Conservation (phyloP, 2,113 vertebrate species). For the Willisornis vidua region DNA sequence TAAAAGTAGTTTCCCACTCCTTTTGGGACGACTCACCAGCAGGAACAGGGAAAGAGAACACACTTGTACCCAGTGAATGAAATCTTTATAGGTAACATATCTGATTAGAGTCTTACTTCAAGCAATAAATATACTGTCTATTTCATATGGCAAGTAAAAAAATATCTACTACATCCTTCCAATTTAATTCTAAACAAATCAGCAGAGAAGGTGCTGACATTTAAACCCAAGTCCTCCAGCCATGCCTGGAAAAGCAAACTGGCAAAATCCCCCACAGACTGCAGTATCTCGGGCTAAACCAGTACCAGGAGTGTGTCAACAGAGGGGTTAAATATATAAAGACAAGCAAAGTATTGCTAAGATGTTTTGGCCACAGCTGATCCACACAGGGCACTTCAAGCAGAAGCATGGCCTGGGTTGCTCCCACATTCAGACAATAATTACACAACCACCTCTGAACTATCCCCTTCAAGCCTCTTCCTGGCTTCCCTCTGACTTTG, state of each 20-base stretch:
- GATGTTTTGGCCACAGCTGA: background rate
- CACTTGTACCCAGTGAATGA: background rate
- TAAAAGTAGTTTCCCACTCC: background rate
- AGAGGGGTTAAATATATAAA: background rate
- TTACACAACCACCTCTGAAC: background rate
- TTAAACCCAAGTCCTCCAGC: background rate
- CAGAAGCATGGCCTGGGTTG: background rate
- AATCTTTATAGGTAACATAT: background rate
- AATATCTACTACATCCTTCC: background rate
- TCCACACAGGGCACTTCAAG: background rate
- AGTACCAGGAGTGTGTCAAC: rapidly evolving
- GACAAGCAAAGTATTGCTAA: background rate
- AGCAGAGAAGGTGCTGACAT: background rate
- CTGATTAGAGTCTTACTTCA: background rate
- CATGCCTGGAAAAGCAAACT: background rate
- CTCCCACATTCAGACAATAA: background rate
- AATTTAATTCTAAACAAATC: background rate
- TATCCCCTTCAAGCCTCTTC: background rate
- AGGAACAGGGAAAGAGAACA: background rate
- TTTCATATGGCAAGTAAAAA: background rate
- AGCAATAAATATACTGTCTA: background rate
- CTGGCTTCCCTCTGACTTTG: background rate
- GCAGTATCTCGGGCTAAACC: background rate
- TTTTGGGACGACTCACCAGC: constrained; percentile 2
- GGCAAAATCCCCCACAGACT: background rate